Base-by-base conservation (phyloP, 1,140 invertebrate species). In the Scaptodrosophila lebanonensis region DNA sequence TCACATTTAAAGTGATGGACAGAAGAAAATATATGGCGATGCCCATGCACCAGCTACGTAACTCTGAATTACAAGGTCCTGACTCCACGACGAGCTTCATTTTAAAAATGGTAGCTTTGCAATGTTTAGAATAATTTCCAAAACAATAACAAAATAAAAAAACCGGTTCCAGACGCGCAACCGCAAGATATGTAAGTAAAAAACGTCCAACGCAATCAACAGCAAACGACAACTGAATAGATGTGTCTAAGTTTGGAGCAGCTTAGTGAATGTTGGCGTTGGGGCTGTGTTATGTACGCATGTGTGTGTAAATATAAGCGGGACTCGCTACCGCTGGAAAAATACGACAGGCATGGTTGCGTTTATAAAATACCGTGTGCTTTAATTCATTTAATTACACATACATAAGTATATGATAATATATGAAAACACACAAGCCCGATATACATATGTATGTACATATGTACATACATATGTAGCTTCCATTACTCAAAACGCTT, bases 21-120 rank as follows among this genome's bases (percentile, higher is more conserved):
- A 79, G 3, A 1, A 79, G 48, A 12, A 30, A 54, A 36, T 57
- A 79, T 17, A 75, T 40, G 8, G 75, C 75, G 9, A 75, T 82
- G 22, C 61, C 76, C 8, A 66, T n/a, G 27, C 75, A 79, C 76
- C 75, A 82, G 29, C 43, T 51, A 16, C 76, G 48, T 9, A 79
- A 33, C 1, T 66, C 61, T 29, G 61, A 33, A 2, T 66, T 27
- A 48, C 69, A 79, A 1, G 75, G 75, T 17, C 75, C 75, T 16
- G 54, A 35, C 12, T 79, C 75, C 15, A 82, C 70, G 29, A 47
- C 48, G 4, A 75, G 61, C 9, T 82, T 47, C 36, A 79, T 27
- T 66, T 69, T 62, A 75, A 79, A 82, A 40, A 65, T 73, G 6
- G n/a, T 5, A 25, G 17, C 5, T n/a, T 13, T 11, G 11, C 5